Conservation (phyloP, 2,797 vertebrate species). For the Acrossocheilus wenchowensis region DNA sequence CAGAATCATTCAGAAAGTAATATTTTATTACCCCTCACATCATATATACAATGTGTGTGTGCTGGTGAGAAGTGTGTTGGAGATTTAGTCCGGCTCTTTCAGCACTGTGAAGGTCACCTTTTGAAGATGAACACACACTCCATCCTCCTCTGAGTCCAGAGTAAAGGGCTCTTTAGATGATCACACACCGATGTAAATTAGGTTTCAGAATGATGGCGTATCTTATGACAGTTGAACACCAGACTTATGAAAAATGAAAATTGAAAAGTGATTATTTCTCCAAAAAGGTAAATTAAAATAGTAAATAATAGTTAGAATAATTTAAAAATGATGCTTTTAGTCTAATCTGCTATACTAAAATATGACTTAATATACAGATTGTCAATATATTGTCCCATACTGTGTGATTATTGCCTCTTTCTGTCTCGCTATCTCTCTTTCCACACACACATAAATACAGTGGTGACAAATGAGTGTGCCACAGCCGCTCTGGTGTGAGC, state of each 20-base stretch:
- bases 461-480: conserved; percentile 69
- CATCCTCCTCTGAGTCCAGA: background rate
- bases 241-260: background rate
- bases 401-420: background rate
- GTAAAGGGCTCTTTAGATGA: conserved; percentile 13
- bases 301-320: background rate
- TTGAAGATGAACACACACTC: background rate
- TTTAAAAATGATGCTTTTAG: background rate
- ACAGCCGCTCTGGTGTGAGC: conserved; percentile 55
- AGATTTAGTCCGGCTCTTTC: background rate
- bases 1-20: background rate
- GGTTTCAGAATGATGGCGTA: background rate
- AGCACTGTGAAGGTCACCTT: conserved; percentile 17
- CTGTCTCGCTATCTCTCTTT: background rate
- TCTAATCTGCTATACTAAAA: background rate
- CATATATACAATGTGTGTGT: background rate
- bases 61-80: background rate
- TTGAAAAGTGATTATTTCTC: background rate
- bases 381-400: background rate
- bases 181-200: background rate
- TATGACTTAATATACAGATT: background rate
- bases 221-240: background rate
- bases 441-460: conserved; percentile 23
- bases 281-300: background rate
- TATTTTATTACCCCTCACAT: background rate